Evolutionary conservation across 2,113 vertebrate genomes (phyloP).

Genomic region (Leucopternis melanops): DNA sequence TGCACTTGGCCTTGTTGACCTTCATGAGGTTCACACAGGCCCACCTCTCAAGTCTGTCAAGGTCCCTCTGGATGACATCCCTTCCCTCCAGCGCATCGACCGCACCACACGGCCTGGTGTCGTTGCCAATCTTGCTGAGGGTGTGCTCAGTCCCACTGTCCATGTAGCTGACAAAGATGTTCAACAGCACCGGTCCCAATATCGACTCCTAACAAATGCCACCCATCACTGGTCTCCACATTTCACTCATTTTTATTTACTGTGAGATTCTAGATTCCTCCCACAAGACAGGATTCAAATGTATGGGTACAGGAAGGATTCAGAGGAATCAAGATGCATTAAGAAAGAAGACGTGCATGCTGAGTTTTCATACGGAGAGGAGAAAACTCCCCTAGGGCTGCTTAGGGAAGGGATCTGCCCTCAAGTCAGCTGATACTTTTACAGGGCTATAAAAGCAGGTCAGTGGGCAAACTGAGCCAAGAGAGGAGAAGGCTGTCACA

Average conservation of each 20-base stretch:
- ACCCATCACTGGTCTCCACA: no score
- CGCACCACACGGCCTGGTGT: no score
- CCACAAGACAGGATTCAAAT: neutral
- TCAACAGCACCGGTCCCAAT: no score
- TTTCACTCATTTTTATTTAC: neutral
- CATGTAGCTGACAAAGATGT: no score
- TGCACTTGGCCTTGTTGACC: no score
- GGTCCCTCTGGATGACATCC: no score
- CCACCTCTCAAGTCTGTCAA: no score
- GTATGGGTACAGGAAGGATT: neutral
- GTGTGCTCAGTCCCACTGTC: no score
- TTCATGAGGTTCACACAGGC: no score
- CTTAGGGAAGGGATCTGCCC: slow-evolving; percentile 5
- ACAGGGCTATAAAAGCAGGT: slow-evolving; percentile 43
- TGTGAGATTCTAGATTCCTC: neutral
- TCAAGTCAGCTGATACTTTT: slow-evolving; percentile 30
- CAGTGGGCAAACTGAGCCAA: slow-evolving; percentile 21
- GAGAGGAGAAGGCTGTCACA: slow-evolving; percentile 35
- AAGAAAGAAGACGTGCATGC: neutral
- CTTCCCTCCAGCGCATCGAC: no score
- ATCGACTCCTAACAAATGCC: no score
- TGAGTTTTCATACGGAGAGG: neutral
- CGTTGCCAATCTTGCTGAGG: no score
- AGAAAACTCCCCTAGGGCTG: neutral
- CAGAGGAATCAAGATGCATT: neutral